Conservation (phyloP, 1,140 invertebrate genomes). For the Argopecten irradians region DNA sequence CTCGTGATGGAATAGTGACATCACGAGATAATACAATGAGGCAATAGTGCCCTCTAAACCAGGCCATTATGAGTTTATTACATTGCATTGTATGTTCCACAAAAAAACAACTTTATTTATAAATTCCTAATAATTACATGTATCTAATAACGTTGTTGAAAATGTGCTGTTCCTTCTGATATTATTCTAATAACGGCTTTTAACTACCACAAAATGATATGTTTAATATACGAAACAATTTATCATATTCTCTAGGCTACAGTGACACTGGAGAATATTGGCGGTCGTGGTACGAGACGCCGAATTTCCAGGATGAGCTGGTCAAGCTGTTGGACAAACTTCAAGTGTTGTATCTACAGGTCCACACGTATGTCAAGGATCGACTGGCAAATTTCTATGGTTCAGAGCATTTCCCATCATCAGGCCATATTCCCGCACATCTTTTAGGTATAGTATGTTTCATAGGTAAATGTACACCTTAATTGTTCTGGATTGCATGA, state of each 20-base stretch:
- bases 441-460: conserved; percentile 79
- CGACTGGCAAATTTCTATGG: conserved; percentile 84
- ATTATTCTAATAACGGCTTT: neutral
- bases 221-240: neutral
- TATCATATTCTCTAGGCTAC: conserved; percentile 57
- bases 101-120: too few relatives aligned
- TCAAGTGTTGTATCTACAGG: conserved; percentile 90
- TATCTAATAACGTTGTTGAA: neutral
- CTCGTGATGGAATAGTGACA: too few relatives aligned
- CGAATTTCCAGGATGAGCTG: conserved; percentile 79
- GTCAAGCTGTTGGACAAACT: conserved; percentile 90
- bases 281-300: conserved; percentile 71
- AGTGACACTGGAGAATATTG: conserved; percentile 84
- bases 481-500: neutral
- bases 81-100: neutral
- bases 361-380: conserved; percentile 92
- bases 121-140: too few relatives aligned
- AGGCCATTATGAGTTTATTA: too few relatives aligned
- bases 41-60: neutral
- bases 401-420: conserved; percentile 55
- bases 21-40: neutral
- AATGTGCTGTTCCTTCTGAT: neutral
- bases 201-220: neutral
- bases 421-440: conserved; percentile 74
- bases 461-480: too few relatives aligned